Base-by-base conservation (phyloP, 2,888 invertebrate genomes). In the Ferdinandea cuprea region DNA sequence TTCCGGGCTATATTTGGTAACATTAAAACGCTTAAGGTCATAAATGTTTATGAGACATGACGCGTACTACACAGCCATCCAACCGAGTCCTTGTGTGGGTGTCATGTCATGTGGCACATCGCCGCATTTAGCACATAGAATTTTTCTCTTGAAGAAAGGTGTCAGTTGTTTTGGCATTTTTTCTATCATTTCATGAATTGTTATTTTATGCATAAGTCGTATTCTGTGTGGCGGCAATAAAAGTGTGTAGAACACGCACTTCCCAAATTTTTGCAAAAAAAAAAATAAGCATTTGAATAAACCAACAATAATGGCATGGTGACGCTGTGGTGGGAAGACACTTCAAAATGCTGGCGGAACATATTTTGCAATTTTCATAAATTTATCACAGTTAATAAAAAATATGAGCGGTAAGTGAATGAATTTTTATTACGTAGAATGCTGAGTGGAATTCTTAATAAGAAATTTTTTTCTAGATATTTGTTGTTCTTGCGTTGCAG, bases 11-110 rank as follows among this genome's bases (percentile, higher is more conserved):
- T 25, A 54, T 76, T 63, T 63, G 58, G 5, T 11, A 50, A 54
- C 81, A 81, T 81, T 81, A 81, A 59, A 81, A 74, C 54, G 35
- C 79, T 5, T 68, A 72, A 78, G 66, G 72, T 78, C 83, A 56
- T 83, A 83, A 83, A 83, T 83, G 83, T 83, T 83, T 83, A 83
- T 83, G 83, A 83, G 83, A 83, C 83, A 83, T 83, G 83, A 83
- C 83, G 78, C 78, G 72, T 59, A 77, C 50, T 28, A n/a, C n/a
- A n/a, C n/a, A 25, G 5, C 2, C 2, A 25, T 5, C 25, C 25
- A 25, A 2, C 25, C 54, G 48, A 30, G 44, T 21, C 13, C 42
- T 50, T 28, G 37, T 19, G 2, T 21, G 50, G 42, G 63, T 37
- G 50, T 52, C 65, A 54, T 65, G 65, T 65, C 65, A 73, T 61